Base-by-base conservation (phyloP, 2,113 vertebrate genomes). In the Oreotragus oreotragus region DNA sequence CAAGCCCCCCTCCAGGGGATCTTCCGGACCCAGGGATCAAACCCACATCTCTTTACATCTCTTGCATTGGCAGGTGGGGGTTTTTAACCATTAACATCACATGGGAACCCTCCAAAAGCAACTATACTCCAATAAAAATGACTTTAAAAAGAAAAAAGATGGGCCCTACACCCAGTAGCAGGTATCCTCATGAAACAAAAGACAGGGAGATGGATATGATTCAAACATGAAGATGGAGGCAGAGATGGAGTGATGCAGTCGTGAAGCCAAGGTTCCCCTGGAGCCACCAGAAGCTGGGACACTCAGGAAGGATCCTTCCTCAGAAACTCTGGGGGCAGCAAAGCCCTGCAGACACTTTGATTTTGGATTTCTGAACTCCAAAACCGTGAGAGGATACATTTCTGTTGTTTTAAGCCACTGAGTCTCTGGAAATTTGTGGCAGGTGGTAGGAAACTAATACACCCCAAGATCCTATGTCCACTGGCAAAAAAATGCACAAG, bases 311-410 rank as follows among this genome's bases (percentile, higher is more conserved):
- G 21, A 4, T 17, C 45, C 36, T 62, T 27, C 49, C 64, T 3
- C 21, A 2, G 17, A 53, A 47, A 14, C 58, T 36, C 17, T 5
- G 1, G 28, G 36, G 8, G 7, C 36, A 1, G 13, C 0, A 6
- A 19, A 25, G 27, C 39, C 55, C 33, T 51, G 64, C 17, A 3
- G 21, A 17, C 79, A 36, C 45, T 27, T 53, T 17, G 36, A 55
- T 53, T 76, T 51, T 25, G 62, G 39, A 51, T 43, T 58, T 45
- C 49, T 58, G 62, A 87, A 76, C n/a, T 55, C 81, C 55, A 79
- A 49, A 77, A 70, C n/a, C 3, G 2, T 2, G 36, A 28, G 17
- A 27, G 6, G 80, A 45, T 4, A 36, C 5, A 36, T 15, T 55
- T 73, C 89, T 80, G n/a, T 55, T n/a, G n/a, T 60, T 58, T 36